Conservation (phyloP, 2,113 vertebrate species). For the Melanerpes formicivorus region DNA sequence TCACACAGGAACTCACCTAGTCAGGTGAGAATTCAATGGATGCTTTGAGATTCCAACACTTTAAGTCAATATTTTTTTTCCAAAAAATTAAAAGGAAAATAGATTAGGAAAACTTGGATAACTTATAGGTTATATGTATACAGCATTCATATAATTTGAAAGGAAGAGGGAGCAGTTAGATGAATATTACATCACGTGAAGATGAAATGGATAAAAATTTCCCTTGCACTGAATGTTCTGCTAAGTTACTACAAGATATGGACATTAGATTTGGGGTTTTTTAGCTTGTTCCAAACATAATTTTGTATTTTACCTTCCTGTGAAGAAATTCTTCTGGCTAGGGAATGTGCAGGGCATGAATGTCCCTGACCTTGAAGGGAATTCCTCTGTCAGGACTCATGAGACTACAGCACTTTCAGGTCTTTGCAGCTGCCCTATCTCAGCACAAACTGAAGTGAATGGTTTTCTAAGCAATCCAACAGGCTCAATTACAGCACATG, state of each 20-base stretch:
- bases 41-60: neutral
- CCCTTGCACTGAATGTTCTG: neutral
- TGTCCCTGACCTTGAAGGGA: neutral
- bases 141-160: neutral
- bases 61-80: neutral
- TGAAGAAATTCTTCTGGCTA: neutral
- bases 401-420: neutral
- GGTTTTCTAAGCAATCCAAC: neutral
- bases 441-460: rapidly evolving
- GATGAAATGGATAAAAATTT: neutral
- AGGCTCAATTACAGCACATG: neutral
- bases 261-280: rapidly evolving
- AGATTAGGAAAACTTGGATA: neutral
- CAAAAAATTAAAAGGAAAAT: neutral
- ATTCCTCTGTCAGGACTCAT: neutral
- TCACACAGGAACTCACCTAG: no score
- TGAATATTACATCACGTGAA: neutral
- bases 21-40: neutral
- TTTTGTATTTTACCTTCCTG: neutral
- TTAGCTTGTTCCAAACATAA: neutral
- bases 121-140: neutral
- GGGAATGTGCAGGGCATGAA: neutral
- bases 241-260: neutral
- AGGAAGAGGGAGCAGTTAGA: neutral
- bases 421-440: neutral